Evolutionary conservation across 2,888 invertebrate species (phyloP).

Genomic region (Apotomis betuletana): DNA sequence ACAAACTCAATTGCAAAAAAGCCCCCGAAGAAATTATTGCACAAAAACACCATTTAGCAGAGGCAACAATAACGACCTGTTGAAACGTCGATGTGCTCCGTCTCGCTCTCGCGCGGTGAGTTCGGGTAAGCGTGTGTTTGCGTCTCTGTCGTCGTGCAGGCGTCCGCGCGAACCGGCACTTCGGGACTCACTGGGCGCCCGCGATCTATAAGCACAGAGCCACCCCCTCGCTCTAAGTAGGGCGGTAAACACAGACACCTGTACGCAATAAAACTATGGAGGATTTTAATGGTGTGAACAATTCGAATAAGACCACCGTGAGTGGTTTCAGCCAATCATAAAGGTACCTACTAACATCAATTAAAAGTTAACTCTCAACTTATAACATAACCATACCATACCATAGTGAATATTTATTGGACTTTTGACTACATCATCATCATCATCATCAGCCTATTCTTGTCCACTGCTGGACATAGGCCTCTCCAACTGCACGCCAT

Average conservation of each 20-base stretch:
- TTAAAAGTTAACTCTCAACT: too few relatives aligned
- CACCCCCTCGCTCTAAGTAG: constrained; percentile 69
- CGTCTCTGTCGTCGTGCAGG: constrained; percentile 63
- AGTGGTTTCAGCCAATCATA: too few relatives aligned
- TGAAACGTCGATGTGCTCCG: constrained; percentile 67
- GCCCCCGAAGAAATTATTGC: constrained; percentile 72
- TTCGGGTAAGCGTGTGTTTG: constrained; percentile 53
- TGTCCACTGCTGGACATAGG: too few relatives aligned
- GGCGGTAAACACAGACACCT: constrained; percentile 80
- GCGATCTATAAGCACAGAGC: constrained; percentile 76
- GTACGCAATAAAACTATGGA: constrained; percentile 50
- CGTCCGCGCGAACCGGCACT: constrained; percentile 76
- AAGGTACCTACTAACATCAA: too few relatives aligned
- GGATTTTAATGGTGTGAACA: constrained; percentile 31
- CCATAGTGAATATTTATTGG: too few relatives aligned
- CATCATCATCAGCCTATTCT: too few relatives aligned
- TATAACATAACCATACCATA: too few relatives aligned
- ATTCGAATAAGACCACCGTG: constrained; percentile 1
- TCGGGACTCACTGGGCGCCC: constrained; percentile 71
- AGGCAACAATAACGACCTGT: constrained; percentile 81
- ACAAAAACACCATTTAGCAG: constrained; percentile 76
- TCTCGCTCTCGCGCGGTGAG: constrained; percentile 64
- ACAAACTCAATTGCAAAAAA: constrained; percentile 41
- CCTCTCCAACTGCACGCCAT: too few relatives aligned
- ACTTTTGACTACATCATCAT: too few relatives aligned